phyloP scores from a whole-genome alignment of 2,113 vertebrate species.

The Cryptoleucopteryx plumbea region DNA sequence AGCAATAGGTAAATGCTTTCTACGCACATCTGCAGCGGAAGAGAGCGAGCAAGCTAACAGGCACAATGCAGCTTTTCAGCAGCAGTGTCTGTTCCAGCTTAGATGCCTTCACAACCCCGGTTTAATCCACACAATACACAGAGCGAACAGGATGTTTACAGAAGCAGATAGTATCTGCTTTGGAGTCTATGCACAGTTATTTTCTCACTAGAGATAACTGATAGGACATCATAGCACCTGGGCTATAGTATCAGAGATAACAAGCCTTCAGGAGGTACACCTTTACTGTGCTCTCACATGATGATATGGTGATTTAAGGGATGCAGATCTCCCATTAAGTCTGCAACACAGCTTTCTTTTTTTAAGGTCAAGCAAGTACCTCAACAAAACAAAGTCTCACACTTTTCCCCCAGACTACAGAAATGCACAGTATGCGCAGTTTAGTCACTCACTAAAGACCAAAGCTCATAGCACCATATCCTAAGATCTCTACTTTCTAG shows the following conservation, averaged over 20 bases:
- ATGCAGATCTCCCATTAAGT: background rate
- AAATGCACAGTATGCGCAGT: background rate
- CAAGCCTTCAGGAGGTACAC: background rate
- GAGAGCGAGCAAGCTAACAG: background rate
- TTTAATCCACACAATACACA: background rate
- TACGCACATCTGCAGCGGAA: background rate
- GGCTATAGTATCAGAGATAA: background rate
- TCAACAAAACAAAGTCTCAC: background rate
- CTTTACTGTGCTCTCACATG: background rate
- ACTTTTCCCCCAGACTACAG: background rate
- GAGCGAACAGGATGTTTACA: conserved; percentile 9
- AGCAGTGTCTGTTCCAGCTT: background rate
- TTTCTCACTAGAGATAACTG: conserved; percentile 32
- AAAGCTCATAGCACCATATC: background rate
- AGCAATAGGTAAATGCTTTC: background rate
- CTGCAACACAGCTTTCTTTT: background rate
- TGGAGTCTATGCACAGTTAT: background rate
- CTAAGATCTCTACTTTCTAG: background rate
- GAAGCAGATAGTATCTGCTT: conserved; percentile 33
- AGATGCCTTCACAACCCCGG: background rate
- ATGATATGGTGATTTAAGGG: background rate
- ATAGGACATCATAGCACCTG: background rate
- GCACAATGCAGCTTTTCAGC: background rate
- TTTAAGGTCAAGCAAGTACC: background rate
- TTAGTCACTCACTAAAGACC: background rate